Base-by-base conservation (phyloP, 2,888 invertebrate genomes). In the Netelia inedita region DNA sequence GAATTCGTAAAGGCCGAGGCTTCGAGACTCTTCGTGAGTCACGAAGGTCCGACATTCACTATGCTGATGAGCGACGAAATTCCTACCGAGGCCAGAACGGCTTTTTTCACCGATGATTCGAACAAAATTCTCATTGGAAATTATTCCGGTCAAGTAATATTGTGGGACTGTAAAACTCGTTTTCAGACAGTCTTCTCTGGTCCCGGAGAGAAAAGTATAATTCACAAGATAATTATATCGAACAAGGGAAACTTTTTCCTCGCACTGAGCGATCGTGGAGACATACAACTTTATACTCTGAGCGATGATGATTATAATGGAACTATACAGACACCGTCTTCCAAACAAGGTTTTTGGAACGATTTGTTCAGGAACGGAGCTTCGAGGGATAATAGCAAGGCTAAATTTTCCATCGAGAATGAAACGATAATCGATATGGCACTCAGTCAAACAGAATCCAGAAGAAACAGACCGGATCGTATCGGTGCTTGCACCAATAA, bases 1-100 rank as follows among this genome's bases (percentile, higher is more conserved):
- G 91, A 94, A 71, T 91, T 96, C 2, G 96, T 96, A 0, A 93
- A 92, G 35, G 92, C 94, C 16, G 93, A 94, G 80, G 94, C 94
- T 50, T 92, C 93, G 5, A 94, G 94, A 50, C 94, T 96, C 11
- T 97, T 96, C 91, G 95, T 97, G 87, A 95, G 96, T 78, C 95
- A 96, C 88, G 93, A 95, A 94, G 95, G 94, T 63, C 72, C 76
- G 6, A 10, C 83, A 82, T 87, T 90, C 88, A 55, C 68, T 6
- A 93, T 94, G 0, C 94, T 95, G 79, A 94, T 94, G 86, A 91
- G 91, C 0, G 95, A 96, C 72, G 95, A 95, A 87, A 94, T 96
- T n/a, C 94, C 94, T 68, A 95, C 95, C 82, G 94, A 94, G 63
- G 95, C 96, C 65, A 94, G 94, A 2, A 94, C 95, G 0, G 95